Conservation (phyloP, 2,113 vertebrate genomes). For the Sapajus apella region DNA sequence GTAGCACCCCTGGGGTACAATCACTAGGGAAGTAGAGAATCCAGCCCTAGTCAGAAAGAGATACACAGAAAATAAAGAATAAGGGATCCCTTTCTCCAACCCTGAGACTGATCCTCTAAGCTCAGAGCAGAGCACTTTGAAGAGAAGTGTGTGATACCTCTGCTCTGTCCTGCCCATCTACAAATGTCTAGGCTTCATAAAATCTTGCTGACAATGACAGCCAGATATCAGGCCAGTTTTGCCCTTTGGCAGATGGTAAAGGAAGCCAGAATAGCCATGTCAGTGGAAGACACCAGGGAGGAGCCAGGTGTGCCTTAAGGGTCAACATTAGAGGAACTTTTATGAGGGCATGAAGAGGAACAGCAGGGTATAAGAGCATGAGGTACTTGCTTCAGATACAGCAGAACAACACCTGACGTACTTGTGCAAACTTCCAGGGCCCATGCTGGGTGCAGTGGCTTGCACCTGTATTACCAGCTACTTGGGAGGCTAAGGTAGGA, state of each 20-base stretch:
- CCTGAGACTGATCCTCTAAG: not conserved
- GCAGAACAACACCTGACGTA: not conserved
- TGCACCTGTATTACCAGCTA: not conserved
- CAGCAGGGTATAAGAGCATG: not conserved
- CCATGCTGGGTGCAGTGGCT: not conserved
- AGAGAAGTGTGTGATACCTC: accelerated
- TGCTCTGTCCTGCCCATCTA: not conserved
- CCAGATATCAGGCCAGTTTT: not conserved
- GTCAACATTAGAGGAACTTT: not conserved
- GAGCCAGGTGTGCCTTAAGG: not conserved
- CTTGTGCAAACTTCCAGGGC: not conserved
- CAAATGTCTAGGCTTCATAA: not conserved
- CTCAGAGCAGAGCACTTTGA: not conserved
- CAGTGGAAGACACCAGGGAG: not conserved
- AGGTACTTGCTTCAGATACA: not conserved
- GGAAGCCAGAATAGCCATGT: no score
- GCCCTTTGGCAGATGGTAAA: not conserved
- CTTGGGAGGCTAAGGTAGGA: not conserved
- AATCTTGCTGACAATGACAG: not conserved
- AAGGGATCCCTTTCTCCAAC: not conserved
- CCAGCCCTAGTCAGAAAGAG: not conserved
- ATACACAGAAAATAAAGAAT: not conserved
- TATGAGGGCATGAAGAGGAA: not conserved
- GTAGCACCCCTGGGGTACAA: not conserved
- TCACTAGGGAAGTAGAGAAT: not conserved